A percentile compares a stretch with the other conserved stretches of the same genome.
phyloP scores from a whole-genome alignment of 2,888 invertebrate species.

The Choreutis nemorana region DNA sequence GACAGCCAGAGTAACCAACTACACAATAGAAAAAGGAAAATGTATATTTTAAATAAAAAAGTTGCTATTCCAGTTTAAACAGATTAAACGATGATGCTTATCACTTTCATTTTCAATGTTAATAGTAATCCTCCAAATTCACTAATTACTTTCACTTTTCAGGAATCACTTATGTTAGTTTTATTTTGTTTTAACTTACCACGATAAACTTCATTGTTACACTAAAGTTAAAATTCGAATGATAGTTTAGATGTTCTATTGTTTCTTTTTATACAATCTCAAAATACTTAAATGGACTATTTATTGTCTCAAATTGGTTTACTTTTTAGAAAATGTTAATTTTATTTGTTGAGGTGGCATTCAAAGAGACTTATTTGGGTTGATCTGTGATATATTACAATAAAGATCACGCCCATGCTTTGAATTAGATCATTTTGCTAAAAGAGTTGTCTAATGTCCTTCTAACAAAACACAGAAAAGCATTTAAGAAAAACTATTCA shows the following conservation, averaged over 20 bases:
- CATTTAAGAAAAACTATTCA: no score
- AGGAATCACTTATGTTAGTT: no score
- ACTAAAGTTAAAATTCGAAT: slow-evolving; percentile 32
- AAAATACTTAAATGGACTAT: slow-evolving; percentile 49
- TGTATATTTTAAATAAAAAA: slow-evolving; percentile 1
- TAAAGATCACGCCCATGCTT: slow-evolving; percentile 27
- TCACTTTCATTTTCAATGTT: not conserved
- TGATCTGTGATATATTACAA: slow-evolving; percentile 34
- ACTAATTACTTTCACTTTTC: slow-evolving; percentile 3
- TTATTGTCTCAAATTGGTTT: slow-evolving; percentile 44
- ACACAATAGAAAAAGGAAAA: slow-evolving; percentile 7
- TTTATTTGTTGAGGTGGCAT: slow-evolving; percentile 46
- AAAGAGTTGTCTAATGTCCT: no score
- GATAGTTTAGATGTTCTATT: slow-evolving; percentile 22
- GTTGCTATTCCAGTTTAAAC: not conserved
- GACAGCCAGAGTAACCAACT: slow-evolving; percentile 26
- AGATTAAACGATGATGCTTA: not conserved
- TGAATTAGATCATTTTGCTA: slow-evolving; percentile 19
- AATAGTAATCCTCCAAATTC: not conserved
- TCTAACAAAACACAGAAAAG: no score
- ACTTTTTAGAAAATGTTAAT: slow-evolving; percentile 52
- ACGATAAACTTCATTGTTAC: slow-evolving; percentile 38
- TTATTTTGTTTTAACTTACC: slow-evolving; percentile 34
- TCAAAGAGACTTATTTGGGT: slow-evolving; percentile 39
- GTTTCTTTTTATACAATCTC: slow-evolving; percentile 49